phyloP scores from a whole-genome alignment of 2,888 invertebrate species.

The Leucophenga montana region DNA sequence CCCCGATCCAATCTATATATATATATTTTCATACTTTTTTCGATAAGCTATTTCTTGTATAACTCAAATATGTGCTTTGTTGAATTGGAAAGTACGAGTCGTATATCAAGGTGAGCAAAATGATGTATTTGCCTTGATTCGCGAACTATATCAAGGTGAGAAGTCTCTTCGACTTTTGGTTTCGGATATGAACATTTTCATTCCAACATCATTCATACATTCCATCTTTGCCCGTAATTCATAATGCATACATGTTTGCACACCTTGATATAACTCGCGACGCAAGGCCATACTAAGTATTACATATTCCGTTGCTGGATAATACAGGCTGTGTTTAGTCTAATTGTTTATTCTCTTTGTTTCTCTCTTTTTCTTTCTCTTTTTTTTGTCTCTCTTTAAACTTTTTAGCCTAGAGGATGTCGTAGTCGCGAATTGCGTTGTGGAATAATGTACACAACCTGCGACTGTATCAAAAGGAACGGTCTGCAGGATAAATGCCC shows the following conservation, averaged over 20 bases:
- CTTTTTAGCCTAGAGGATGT: conserved; percentile 64
- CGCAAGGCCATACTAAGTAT: conserved; percentile 30
- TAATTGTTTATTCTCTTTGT: conserved; percentile 13
- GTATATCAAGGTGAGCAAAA: conserved; percentile 60
- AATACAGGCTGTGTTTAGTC: conserved; percentile 19
- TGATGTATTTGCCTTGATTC: conserved; percentile 59
- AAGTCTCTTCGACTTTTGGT: conserved; percentile 30
- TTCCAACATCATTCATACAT: conserved; percentile 6
- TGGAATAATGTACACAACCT: conserved; percentile 75
- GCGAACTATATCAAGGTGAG: conserved; percentile 57
- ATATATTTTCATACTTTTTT: too few species aligned
- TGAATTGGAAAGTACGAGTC: conserved; percentile 30
- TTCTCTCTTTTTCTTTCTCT: conserved; percentile 17
- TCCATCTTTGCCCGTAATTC: too few species aligned
- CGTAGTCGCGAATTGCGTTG: conserved; percentile 76
- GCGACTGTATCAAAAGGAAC: conserved; percentile 76
- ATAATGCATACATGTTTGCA: conserved; percentile 42
- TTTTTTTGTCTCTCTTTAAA: neutral
- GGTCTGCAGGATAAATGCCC: conserved; percentile 78
- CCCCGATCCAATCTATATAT: neutral
- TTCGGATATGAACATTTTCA: neutral
- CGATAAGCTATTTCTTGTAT: too few species aligned
- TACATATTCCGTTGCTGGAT: neutral
- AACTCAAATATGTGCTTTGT: neutral
- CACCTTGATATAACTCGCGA: conserved; percentile 56